Base-by-base conservation (phyloP, 2,113 vertebrate species). In the Vicugna pacos region DNA sequence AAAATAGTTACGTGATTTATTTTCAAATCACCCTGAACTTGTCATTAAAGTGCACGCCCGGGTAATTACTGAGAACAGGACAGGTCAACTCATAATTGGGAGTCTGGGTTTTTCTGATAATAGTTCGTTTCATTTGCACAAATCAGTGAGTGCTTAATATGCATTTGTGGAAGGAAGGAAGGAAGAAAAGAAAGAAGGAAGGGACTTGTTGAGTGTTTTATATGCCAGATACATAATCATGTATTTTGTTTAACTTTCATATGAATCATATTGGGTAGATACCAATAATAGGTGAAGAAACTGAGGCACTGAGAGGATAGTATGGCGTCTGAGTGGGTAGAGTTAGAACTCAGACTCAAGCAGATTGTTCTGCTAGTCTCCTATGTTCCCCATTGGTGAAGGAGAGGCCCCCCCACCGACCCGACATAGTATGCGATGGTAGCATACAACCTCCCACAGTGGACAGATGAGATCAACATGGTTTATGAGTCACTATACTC, bases 21-120 rank as follows among this genome's bases (percentile, higher is more conserved):
- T 76, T 95, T 67, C 46, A 85, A 58, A 69, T 70, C 38, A 75
- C 52, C 16, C 12, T n/a, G n/a, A 88, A 84, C 2, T 48, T 88
- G 54, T 60, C 46, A 52, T 73, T 83, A 32, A 89, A 32, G 42
- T 73, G 76, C 4, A 17, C n/a, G 16, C 32, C 28, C 54, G 60
- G 24, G 19, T 52, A 30, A 30, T 85, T 52, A 42, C 1, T 19
- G 14, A 28, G 17, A 81, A 17, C 14, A 58, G 3, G 3, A 28
- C 67, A 76, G 10, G 28, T 70, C 48, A 24, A 52, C 19, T 67
- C n/a, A 30, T 6, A 65, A 65, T 6, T 10, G 20, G 38, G 79
- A 60, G 30, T 13, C 88, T 28, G 15, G 24, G 46, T 58, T 69
- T 89, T 83, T 60, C 69, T 79, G 11, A 48, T 88, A 48, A 64